Conservation (phyloP, 2,888 invertebrate species). For the Portevinia maculata region DNA sequence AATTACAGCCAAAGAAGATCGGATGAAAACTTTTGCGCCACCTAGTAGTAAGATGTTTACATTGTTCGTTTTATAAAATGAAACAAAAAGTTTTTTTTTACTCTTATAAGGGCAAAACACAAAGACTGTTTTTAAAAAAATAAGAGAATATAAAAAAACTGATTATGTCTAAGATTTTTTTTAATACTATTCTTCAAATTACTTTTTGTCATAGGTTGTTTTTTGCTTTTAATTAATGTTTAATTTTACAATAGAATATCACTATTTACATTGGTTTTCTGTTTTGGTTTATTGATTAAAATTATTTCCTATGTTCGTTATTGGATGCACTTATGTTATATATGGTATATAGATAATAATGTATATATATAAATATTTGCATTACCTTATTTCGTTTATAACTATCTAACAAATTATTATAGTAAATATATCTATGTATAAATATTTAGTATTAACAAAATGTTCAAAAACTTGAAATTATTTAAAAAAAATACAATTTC, state of each 20-base stretch:
- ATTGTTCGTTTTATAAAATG: slow-evolving; percentile 6
- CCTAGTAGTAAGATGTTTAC: slow-evolving; percentile 3
- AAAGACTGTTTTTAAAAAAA: background rate
- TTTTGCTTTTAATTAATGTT: slow-evolving; percentile 8
- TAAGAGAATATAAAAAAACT: background rate
- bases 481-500: slow-evolving; percentile 58
- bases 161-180: slow-evolving; percentile 6
- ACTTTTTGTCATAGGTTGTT: background rate
- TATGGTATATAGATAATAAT: slow-evolving; percentile 35
- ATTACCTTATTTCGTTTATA: slow-evolving; percentile 62
- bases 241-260: slow-evolving; percentile 48
- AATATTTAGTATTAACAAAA: slow-evolving; percentile 50
- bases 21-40: no score
- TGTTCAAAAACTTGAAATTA: slow-evolving; percentile 75
- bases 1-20: no score
- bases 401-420: slow-evolving; percentile 73
- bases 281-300: slow-evolving; percentile 44
- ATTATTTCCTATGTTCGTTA: slow-evolving; percentile 19
- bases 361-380: slow-evolving; percentile 61
- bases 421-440: slow-evolving; percentile 65
- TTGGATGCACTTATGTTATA: slow-evolving; percentile 23
- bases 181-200: slow-evolving; percentile 41
- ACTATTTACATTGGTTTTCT: slow-evolving; percentile 62
- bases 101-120: background rate
- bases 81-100: background rate